phyloP scores from a whole-genome alignment of 2,113 vertebrate genomes.

The Melanostigma gelatinosum region DNA sequence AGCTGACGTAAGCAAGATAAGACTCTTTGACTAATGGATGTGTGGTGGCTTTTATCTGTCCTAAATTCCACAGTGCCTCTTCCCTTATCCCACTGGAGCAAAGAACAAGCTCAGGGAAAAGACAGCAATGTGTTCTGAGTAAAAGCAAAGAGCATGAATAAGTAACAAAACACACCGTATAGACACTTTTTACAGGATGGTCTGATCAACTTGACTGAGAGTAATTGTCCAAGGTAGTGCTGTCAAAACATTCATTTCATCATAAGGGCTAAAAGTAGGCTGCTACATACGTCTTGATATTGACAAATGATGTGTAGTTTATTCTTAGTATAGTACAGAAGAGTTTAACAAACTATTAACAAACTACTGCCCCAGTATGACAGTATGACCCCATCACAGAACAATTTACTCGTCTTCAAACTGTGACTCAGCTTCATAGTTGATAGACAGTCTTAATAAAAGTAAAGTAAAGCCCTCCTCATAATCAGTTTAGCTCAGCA shows the following conservation, averaged over 20 bases:
- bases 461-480: slow-evolving; percentile 12
- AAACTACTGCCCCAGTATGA: background rate
- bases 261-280: background rate
- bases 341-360: background rate
- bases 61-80: slow-evolving; percentile 57
- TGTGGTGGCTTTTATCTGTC: slow-evolving; percentile 64
- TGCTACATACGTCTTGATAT: background rate
- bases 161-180: slow-evolving; percentile 4
- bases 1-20: slow-evolving; percentile 58
- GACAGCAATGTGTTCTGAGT: slow-evolving; percentile 17
- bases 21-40: slow-evolving; percentile 52
- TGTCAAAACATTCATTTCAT: slow-evolving; percentile 15
- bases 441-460: slow-evolving; percentile 28
- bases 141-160: slow-evolving; percentile 4
- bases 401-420: slow-evolving; percentile 7
- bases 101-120: slow-evolving; percentile 24
- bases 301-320: background rate
- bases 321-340: background rate
- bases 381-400: slow-evolving; percentile 4
- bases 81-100: slow-evolving; percentile 38
- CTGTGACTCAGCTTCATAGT: slow-evolving; percentile 22
- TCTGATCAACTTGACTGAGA: background rate
- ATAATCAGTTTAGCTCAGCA: slow-evolving; percentile 45
- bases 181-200: background rate
- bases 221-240: background rate